phyloP scores from a whole-genome alignment of 2,888 invertebrate genomes.

The Calliphora vomitoria region DNA sequence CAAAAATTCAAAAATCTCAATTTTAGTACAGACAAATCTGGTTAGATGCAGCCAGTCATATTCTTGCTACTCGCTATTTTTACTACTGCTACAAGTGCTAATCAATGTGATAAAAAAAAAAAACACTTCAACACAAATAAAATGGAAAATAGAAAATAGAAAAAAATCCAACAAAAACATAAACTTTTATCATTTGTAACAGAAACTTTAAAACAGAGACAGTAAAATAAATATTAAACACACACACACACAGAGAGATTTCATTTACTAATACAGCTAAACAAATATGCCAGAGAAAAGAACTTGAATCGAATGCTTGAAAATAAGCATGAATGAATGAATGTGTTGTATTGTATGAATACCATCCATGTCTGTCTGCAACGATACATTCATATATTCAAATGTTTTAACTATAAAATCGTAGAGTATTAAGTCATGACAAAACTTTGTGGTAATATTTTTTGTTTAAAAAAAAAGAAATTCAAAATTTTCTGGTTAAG shows the following conservation, averaged over 20 bases:
- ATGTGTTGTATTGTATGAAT: conserved; percentile 5
- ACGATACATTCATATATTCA: background rate
- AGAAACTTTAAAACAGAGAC: conserved; percentile 41
- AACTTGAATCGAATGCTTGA: conserved; percentile 23
- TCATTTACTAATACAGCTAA: background rate
- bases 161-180: background rate
- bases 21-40: conserved; percentile 8
- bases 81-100: conserved; percentile 7
- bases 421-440: conserved; percentile 36
- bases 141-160: background rate
- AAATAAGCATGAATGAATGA: background rate
- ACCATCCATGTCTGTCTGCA: background rate
- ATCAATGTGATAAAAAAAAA: conserved; percentile 38
- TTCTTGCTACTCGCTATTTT: background rate
- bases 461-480: conserved; percentile 5
- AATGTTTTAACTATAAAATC: conserved; percentile 29
- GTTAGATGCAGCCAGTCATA: background rate
- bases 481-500: background rate
- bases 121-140: background rate
- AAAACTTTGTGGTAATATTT: conserved; percentile 38
- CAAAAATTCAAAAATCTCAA: conserved; percentile 19
- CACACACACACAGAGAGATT: background rate
- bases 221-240: background rate
- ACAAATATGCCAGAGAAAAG: background rate
- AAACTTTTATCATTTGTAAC: conserved; percentile 46